phyloP scores from a whole-genome alignment of 1,140 invertebrate species.

The Diploscapter pachys region DNA sequence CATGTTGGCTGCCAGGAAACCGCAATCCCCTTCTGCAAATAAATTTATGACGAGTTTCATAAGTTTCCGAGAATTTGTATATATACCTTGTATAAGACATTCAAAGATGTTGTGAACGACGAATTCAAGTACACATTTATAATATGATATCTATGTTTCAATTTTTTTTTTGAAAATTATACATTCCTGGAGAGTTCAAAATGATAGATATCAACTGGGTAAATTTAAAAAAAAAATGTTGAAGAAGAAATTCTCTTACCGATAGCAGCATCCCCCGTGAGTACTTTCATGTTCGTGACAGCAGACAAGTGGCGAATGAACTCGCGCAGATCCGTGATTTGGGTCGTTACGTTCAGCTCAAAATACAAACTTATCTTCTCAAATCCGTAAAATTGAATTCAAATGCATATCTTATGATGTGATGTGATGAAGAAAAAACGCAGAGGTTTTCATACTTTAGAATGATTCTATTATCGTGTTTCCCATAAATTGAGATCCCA shows the following conservation, averaged over 20 bases:
- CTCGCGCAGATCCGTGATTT: constrained; percentile 82
- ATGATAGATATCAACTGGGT: constrained; percentile 5
- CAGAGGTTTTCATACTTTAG: no score
- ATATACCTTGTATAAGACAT: neutral
- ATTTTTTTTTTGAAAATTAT: no score
- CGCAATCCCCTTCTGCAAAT: constrained; percentile 76
- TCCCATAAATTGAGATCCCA: no score
- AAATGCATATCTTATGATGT: no score
- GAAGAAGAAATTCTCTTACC: constrained; percentile 30
- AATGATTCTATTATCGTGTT: no score
- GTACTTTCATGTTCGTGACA: constrained; percentile 97
- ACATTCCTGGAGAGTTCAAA: neutral
- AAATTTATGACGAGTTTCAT: neutral
- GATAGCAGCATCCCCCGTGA: constrained; percentile 73
- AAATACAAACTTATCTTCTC: constrained; percentile 58
- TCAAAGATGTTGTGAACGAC: no score
- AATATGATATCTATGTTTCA: no score
- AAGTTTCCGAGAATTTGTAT: neutral
- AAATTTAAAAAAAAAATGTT: constrained; percentile 1
- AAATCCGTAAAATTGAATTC: no score
- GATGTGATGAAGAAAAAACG: no score
- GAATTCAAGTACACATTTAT: no score
- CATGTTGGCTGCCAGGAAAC: constrained; percentile 98
- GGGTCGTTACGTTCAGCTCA: constrained; percentile 75
- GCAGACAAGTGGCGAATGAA: constrained; percentile 87